Evolutionary conservation across 2,888 invertebrate species (phyloP).

Genomic region (Lucinisca nassula): DNA sequence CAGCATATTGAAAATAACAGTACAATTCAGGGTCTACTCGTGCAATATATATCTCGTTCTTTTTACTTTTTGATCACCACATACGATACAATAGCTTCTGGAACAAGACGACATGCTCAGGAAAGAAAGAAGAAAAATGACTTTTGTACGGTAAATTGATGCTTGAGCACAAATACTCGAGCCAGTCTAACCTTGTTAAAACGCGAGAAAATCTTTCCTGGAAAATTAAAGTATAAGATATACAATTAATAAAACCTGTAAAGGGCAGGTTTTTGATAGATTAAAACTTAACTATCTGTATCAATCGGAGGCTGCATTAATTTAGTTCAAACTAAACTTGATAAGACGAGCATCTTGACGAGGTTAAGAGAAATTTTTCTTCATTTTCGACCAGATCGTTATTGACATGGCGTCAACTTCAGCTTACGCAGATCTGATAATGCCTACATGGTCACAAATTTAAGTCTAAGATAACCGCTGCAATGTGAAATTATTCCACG

Average conservation of each 20-base stretch:
- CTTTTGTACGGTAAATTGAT: too few relatives aligned
- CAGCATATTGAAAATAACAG: too few relatives aligned
- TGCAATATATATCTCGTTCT: too few relatives aligned
- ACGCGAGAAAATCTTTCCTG: too few relatives aligned
- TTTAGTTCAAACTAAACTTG: background rate
- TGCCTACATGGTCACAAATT: constrained; percentile 17
- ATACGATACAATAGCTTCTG: too few relatives aligned
- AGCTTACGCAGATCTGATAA: background rate
- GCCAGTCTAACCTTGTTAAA: too few relatives aligned
- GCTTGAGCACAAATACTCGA: too few relatives aligned
- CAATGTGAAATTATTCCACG: constrained; percentile 17
- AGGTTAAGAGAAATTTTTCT: constrained; percentile 7
- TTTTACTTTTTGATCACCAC: too few relatives aligned
- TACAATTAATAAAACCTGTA: background rate
- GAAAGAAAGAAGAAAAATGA: too few relatives aligned
- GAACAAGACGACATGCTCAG: too few relatives aligned
- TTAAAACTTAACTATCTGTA: constrained; percentile 6
- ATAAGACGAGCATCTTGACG: background rate
- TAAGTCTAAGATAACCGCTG: constrained; percentile 10
- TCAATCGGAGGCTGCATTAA: background rate
- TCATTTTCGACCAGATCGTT: background rate
- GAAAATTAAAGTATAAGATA: too few relatives aligned
- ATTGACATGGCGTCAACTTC: constrained; percentile 9
- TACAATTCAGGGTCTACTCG: too few relatives aligned
- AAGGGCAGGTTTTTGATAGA: constrained; percentile 9